Base-by-base conservation (phyloP, 2,113 vertebrate genomes). In the Calyptomena viridis region DNA sequence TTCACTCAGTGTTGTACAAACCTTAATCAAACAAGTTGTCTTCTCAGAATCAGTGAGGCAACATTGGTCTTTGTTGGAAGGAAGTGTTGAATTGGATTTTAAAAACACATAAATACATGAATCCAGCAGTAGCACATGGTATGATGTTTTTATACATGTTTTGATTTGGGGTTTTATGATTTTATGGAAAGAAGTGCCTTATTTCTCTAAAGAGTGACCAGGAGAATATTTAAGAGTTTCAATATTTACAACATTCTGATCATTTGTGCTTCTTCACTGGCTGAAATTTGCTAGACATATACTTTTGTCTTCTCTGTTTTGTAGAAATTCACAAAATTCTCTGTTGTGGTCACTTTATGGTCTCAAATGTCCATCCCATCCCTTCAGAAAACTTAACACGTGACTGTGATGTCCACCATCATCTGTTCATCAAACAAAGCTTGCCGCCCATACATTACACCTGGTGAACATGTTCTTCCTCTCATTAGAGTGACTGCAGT, bases 401-500 rank as follows among this genome's bases (percentile, higher is more conserved):
- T 20, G 35, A 19, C 42, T 55, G 22, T 1, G 0, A 31, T 78
- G 22, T 27, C 5, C 31, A 67, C 18, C 67, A 20, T 35, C 15
- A 23, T 25, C 47, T 39, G 11, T 56, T 7, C 56, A 40, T 35
- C 30, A 63, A 71, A 25, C 20, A 78, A 84, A 91, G 22, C 16
- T 89, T 33, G 11, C 9, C 33, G 37, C 6, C 18, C 58, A 35
- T 8, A 11, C 4, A 2, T 14, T 60, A 8, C 52, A 18, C 23
- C n/a, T 52, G 7, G 2, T n/a, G 12, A 44, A 14, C 28, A 33
- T 27, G 17, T 4, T 49, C 24, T 53, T 60, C 50, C 12, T 74
- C 37, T 69, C 2, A 1, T 58, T 35, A 49, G 24, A 58, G n/a
- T 2, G 16, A 12, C 50, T 80, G 20, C 3, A 3, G 2, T 0